phyloP scores from a whole-genome alignment of 2,113 vertebrate species.

The Eretmochelys imbricata region DNA sequence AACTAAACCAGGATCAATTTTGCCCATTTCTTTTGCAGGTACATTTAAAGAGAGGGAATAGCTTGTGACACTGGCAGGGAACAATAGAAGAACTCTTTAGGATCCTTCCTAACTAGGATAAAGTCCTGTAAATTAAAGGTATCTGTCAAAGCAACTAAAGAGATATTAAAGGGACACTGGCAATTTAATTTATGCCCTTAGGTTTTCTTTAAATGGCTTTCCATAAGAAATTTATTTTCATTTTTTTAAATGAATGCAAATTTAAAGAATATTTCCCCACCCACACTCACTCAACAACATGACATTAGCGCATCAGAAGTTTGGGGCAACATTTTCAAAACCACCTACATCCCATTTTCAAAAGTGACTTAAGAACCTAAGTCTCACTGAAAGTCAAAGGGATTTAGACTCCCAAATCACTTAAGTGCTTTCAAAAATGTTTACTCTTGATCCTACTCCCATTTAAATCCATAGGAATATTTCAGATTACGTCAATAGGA shows the following conservation, averaged over 20 bases:
- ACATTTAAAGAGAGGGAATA: neutral
- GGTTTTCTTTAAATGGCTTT: neutral
- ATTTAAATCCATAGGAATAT: neutral
- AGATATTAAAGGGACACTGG: neutral
- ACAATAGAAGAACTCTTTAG: neutral
- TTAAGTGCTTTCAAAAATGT: neutral
- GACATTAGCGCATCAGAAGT: neutral
- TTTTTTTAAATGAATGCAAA: too few species aligned
- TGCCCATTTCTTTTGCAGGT: conserved; percentile 23
- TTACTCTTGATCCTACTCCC: neutral
- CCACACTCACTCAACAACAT: neutral
- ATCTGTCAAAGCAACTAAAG: neutral
- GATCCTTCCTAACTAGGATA: neutral
- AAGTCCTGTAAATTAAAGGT: neutral
- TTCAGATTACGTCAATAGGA: neutral
- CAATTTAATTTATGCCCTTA: neutral
- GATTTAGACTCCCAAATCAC: neutral
- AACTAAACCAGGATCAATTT: neutral
- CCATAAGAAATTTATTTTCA: neutral
- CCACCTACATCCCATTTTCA: neutral
- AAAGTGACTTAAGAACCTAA: neutral
- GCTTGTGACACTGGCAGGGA: neutral
- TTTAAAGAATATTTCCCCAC: neutral
- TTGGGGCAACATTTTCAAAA: neutral
- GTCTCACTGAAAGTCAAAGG: neutral